phyloP scores from a whole-genome alignment of 2,888 invertebrate species.

The Aricia artaxerxes region DNA sequence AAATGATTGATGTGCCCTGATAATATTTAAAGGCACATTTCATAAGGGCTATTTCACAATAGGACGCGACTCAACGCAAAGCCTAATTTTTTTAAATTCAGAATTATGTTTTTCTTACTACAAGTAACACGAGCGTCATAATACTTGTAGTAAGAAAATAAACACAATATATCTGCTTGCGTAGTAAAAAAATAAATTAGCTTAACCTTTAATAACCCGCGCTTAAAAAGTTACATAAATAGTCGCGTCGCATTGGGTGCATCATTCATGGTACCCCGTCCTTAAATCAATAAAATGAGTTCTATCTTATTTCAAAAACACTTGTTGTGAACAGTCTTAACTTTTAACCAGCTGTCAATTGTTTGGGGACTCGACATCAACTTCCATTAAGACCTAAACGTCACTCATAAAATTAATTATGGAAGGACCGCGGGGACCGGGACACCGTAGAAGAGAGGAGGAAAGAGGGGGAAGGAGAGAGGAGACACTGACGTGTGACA shows the following conservation, averaged over 20 bases:
- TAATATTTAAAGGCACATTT: not conserved
- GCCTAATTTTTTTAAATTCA: no score
- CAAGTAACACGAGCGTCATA: no score
- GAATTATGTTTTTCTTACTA: no score
- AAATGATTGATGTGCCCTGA: not conserved
- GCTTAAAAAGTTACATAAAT: no score
- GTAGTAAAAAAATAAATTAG: no score
- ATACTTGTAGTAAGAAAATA: no score
- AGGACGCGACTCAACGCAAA: not conserved
- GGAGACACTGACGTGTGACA: constrained; percentile 20
- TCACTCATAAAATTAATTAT: constrained; percentile 19
- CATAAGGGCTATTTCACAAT: not conserved
- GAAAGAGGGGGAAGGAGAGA: not conserved
- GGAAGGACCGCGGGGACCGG: not conserved
- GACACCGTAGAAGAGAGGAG: not conserved
- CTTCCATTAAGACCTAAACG: constrained; percentile 19
- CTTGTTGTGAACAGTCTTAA: not conserved
- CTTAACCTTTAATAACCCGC: no score
- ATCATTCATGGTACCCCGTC: not conserved
- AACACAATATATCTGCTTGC: no score
- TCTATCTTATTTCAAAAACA: not conserved
- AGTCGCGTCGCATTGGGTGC: no score
- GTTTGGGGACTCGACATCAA: constrained; percentile 5
- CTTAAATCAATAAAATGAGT: not conserved
- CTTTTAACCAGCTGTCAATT: constrained; percentile 7